Evolutionary conservation across 2,888 invertebrate genomes (phyloP).

Genomic region (Agonopterix alstromeriana): DNA sequence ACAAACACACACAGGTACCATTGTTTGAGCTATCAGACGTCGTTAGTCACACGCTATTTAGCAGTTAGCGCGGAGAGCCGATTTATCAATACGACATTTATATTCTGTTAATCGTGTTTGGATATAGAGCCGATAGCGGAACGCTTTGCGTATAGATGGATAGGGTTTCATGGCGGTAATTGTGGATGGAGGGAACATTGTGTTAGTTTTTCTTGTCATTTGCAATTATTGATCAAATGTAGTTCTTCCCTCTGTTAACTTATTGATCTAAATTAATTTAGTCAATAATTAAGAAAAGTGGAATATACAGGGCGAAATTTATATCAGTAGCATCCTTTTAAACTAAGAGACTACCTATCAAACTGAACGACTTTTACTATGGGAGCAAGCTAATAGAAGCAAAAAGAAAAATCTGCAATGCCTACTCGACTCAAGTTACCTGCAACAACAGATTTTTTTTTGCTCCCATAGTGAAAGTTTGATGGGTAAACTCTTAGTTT

Average conservation of each 20-base stretch:
- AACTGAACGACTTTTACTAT: too few species aligned
- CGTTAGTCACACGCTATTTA: constrained; percentile 73
- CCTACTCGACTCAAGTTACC: too few species aligned
- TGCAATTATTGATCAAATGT: not conserved
- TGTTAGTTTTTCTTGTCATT: not conserved
- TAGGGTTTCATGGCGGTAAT: not conserved
- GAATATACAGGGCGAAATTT: too few species aligned
- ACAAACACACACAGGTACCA: constrained; percentile 18
- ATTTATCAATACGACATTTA: constrained; percentile 71
- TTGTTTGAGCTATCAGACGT: constrained; percentile 18
- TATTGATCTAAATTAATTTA: not conserved
- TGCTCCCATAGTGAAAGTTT: too few species aligned
- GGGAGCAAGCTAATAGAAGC: too few species aligned
- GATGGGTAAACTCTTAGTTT: too few species aligned
- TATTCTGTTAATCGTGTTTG: constrained; percentile 43
- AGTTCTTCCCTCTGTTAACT: not conserved
- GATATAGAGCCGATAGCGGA: not conserved
- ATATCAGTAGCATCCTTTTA: too few species aligned
- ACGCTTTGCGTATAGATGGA: not conserved
- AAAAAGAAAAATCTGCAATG: too few species aligned
- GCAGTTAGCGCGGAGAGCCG: constrained; percentile 58
- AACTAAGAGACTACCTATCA: too few species aligned
- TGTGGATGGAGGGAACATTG: not conserved
- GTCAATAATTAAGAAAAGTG: not conserved
- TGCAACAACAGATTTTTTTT: too few species aligned